phyloP scores from a whole-genome alignment of 2,888 invertebrate genomes.

The Pocota personata region DNA sequence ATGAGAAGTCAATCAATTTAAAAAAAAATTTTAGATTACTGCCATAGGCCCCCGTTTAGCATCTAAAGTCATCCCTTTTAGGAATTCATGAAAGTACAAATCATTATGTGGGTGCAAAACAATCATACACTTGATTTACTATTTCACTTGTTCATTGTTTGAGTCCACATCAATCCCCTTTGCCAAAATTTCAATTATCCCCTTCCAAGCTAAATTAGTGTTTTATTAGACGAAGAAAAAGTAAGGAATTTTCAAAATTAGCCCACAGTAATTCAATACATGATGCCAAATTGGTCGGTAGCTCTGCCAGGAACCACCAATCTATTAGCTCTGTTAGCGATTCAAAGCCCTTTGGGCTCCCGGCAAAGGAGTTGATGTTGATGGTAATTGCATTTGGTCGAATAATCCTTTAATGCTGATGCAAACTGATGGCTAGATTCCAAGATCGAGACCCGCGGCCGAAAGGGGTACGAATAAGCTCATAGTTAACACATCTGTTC shows the following conservation, averaged over 20 bases:
- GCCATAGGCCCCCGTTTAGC: no score
- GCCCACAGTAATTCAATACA: constrained; percentile 42
- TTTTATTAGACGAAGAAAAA: constrained; percentile 14
- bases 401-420: constrained; percentile 83
- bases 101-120: constrained; percentile 56
- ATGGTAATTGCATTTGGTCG: constrained; percentile 82
- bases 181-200: constrained; percentile 28
- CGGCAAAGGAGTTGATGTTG: constrained; percentile 75
- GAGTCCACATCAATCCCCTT: background rate
- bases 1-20: no score
- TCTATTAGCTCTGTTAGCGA: constrained; percentile 45
- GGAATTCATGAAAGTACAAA: background rate
- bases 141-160: background rate
- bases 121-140: constrained; percentile 61
- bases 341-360: constrained; percentile 42
- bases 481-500: constrained; percentile 83
- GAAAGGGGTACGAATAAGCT: constrained; percentile 81
- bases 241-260: constrained; percentile 39
- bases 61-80: no score
- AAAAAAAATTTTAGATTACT: no score
- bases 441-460: constrained; percentile 39
- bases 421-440: constrained; percentile 78
- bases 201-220: constrained; percentile 22
- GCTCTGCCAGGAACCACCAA: constrained; percentile 49
- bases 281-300: constrained; percentile 51